A percentile compares a stretch with the other conserved stretches of the same genome.
Evolutionary conservation across 2,888 invertebrate genomes (phyloP).

Genomic region (Eubasilissa splendida): DNA sequence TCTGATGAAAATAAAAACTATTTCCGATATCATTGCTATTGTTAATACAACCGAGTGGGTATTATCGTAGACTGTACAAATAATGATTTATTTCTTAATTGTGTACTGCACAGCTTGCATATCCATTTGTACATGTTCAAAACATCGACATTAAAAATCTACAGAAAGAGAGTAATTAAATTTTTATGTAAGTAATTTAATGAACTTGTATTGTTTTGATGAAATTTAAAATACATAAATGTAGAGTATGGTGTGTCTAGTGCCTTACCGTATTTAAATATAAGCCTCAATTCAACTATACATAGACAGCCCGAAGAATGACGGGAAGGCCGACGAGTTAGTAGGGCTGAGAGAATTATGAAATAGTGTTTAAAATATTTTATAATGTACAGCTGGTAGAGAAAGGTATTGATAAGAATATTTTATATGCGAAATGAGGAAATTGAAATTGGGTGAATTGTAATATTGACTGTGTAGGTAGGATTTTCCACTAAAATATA

Average conservation of each 20-base stretch:
- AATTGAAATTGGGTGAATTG: conserved; percentile 22
- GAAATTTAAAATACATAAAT: conserved; percentile 1
- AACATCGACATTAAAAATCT: too few relatives aligned
- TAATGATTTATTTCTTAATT: too few relatives aligned
- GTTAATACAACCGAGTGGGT: too few relatives aligned
- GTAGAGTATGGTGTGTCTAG: conserved; percentile 37
- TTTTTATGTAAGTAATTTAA: too few relatives aligned
- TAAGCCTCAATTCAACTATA: conserved; percentile 17
- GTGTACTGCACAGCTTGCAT: too few relatives aligned
- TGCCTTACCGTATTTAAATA: conserved; percentile 36
- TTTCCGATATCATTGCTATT: too few relatives aligned
- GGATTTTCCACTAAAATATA: conserved; percentile 29
- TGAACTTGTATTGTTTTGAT: too few relatives aligned
- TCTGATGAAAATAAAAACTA: too few relatives aligned
- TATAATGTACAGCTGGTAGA: conserved; percentile 26
- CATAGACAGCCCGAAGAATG: not conserved
- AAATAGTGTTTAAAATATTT: conserved; percentile 11
- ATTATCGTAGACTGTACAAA: too few relatives aligned
- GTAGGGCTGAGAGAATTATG: not conserved
- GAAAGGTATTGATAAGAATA: conserved; percentile 31
- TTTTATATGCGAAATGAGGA: conserved; percentile 17
- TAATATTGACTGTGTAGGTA: conserved; percentile 36
- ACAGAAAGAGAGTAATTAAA: too few relatives aligned
- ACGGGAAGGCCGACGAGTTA: not conserved
- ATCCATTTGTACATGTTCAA: too few relatives aligned